Evolutionary conservation across 2,797 vertebrate genomes (phyloP).

Genomic region (Sebastes iracundus): DNA sequence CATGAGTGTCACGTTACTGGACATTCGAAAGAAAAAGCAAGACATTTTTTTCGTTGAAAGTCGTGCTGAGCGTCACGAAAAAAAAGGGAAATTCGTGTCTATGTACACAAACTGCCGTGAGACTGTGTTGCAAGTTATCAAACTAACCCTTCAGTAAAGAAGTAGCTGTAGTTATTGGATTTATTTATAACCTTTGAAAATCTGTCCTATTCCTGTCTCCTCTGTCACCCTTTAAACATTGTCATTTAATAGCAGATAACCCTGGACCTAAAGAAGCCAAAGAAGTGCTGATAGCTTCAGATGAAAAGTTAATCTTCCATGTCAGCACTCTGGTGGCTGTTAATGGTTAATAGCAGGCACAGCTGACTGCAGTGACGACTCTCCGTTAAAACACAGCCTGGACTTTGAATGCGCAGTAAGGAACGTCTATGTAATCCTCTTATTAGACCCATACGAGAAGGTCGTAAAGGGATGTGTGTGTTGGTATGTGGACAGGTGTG

Average conservation of each 20-base stretch:
- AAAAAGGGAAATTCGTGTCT: too few species aligned
- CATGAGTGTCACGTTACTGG: too few species aligned
- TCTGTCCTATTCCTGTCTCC: not conserved
- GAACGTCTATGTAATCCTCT: not conserved
- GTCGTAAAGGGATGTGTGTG: not conserved
- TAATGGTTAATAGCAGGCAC: slow-evolving; percentile 72
- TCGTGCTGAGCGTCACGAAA: too few species aligned
- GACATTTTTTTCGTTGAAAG: too few species aligned
- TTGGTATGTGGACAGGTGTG: not conserved
- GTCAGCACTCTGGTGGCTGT: slow-evolving; percentile 26
- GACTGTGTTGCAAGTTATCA: not conserved
- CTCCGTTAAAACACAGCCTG: slow-evolving; percentile 27
- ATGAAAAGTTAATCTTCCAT: slow-evolving; percentile 58
- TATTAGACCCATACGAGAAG: not conserved
- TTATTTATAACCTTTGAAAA: not conserved
- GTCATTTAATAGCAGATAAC: not conserved
- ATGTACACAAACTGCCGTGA: too few species aligned
- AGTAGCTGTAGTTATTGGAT: not conserved
- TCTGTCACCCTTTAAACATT: not conserved
- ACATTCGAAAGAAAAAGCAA: too few species aligned
- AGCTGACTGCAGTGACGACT: slow-evolving; percentile 31
- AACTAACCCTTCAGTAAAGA: not conserved
- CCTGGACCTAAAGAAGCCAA: not conserved
- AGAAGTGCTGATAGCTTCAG: slow-evolving; percentile 37
- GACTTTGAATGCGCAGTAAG: slow-evolving; percentile 57